Percentiles rank a stretch among this genome's conserved stretches.
These are phyloP conservation scores for Drosophila lowei DNA, from an alignment of 1,140 invertebrate genomes.

Conservation along the genomic window DNA sequence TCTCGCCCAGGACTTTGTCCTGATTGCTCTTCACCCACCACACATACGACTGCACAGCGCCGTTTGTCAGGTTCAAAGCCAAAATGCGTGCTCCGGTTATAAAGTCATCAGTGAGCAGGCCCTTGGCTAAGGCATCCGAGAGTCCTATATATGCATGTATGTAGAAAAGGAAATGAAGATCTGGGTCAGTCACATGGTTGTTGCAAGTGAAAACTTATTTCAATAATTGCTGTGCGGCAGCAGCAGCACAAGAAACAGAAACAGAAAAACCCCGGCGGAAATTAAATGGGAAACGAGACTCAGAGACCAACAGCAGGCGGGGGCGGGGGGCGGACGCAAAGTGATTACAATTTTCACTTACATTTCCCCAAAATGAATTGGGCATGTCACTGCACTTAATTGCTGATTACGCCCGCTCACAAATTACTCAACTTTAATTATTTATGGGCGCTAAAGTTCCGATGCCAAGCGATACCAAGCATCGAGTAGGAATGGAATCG, in stretches of 20 bases:
- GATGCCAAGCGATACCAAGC: not conserved
- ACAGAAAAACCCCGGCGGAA: conserved; percentile 6
- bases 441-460: conserved; percentile 8
- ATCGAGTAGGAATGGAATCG: too few species aligned
- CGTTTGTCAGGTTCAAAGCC: conserved; percentile 86
- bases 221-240: conserved; percentile 13
- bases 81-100: conserved; percentile 85
- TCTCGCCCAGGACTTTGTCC: conserved; percentile 82
- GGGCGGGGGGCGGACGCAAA: not conserved
- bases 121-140: conserved; percentile 85
- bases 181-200: not conserved
- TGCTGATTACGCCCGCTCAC: conserved; percentile 10
- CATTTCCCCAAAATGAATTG: conserved; percentile 26
- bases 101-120: conserved; percentile 85
- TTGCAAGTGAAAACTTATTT: conserved; percentile 25
- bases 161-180: conserved; percentile 1
- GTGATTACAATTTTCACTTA: conserved; percentile 33
- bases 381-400: conserved; percentile 28
- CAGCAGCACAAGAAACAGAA: not conserved
- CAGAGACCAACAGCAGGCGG: too few species aligned
- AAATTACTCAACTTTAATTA: conserved; percentile 36
- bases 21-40: conserved; percentile 84
- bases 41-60: conserved; percentile 84
- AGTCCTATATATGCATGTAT: conserved; percentile 79
- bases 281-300: conserved; percentile 29